phyloP scores from a whole-genome alignment of 2,797 vertebrate genomes.

The Gambusia yucatana region DNA sequence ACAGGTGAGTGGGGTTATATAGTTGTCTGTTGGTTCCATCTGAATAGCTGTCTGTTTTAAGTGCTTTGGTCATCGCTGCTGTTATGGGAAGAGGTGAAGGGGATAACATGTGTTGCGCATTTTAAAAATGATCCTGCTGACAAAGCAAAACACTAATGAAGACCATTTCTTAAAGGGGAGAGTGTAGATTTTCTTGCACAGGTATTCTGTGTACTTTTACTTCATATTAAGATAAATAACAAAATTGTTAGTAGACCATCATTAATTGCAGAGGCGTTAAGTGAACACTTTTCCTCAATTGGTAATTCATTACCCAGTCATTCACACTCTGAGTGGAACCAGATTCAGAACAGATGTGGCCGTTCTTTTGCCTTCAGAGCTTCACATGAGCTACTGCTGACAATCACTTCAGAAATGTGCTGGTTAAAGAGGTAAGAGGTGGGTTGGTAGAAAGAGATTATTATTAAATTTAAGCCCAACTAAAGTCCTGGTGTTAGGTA shows the following conservation, averaged over 20 bases:
- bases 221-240: too few relatives aligned
- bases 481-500: too few relatives aligned
- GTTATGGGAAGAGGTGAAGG: constrained; percentile 1
- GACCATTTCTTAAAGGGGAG: background rate
- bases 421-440: too few relatives aligned
- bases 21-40: constrained; percentile 3
- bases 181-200: constrained; percentile 6
- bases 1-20: constrained; percentile 21
- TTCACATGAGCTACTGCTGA: too few relatives aligned
- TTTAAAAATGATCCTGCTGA: background rate
- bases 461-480: too few relatives aligned
- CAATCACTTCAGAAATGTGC: too few relatives aligned
- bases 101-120: constrained; percentile 4
- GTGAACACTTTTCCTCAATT: too few relatives aligned
- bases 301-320: too few relatives aligned
- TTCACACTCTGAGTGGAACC: background rate
- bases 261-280: too few relatives aligned
- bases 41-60: background rate
- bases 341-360: background rate
- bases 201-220: background rate
- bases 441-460: too few relatives aligned
- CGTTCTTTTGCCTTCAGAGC: too few relatives aligned
- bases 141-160: constrained; percentile 7
- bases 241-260: too few relatives aligned
- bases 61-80: constrained; percentile 29